Base-by-base conservation (phyloP, 1,140 invertebrate genomes). In the Trichonephila inaurata region DNA sequence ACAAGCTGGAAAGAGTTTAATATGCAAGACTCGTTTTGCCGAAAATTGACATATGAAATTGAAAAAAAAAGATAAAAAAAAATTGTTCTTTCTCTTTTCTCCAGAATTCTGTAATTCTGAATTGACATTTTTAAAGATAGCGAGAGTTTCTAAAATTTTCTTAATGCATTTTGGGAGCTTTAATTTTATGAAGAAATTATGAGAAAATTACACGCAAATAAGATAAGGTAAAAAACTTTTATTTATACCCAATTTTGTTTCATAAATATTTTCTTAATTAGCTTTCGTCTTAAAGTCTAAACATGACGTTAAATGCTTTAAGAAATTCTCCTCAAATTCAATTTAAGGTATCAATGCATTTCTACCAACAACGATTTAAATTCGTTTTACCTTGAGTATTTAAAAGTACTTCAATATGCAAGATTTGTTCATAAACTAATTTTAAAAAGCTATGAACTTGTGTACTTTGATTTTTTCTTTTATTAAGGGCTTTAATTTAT, bases 1-100 rank as follows among this genome's bases (percentile, higher is more conserved):
- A 60, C n/a, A 88, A 88, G 51, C 40, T 24, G 28, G 64, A 44
- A 77, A 24, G 21, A 60, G 88, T 72, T 89, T 89, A 72, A 77
- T 51, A 77, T 72, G 44, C 69, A 69, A 77, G 16, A 28, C 82
- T 93, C 44, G 19, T 93, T 93, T 62, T 93, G 58, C 44, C 28
- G 83, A 85, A 58, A 85, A 85, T 85, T 85, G 83, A 85, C 83
- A 10, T 28, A 85, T 60, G 24, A 85, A 85, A 85, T 85, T 85
- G 83, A 85, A 85, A 85, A 28, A 60, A 85, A 85, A 60, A 60
- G 58, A 85, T 10, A 66, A 21, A 66, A 69, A 66, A 12, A 51
- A 12, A n/a, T n/a, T n/a, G n/a, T 77, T 77, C 14, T 77, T 0
- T 40, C 33, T 77, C 33, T 77, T 18, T 77, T 77, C 18, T 77